Conservation (phyloP, 2,797 vertebrate species). For the Tenualosa ilisha region DNA sequence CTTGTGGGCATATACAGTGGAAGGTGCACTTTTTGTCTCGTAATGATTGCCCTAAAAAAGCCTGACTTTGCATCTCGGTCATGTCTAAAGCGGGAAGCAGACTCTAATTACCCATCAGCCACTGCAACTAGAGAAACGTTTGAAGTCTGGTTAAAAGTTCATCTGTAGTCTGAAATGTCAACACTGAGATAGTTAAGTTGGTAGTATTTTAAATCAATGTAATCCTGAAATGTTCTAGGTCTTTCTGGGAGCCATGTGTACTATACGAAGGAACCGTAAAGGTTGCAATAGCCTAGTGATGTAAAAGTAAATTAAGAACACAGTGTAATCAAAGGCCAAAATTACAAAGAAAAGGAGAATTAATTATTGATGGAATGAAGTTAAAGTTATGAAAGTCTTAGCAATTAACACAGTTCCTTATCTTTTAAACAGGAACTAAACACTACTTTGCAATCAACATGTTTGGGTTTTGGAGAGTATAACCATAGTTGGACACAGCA, state of each 20-base stretch:
- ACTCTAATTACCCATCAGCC: background rate
- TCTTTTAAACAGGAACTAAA: background rate
- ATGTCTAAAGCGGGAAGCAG: background rate
- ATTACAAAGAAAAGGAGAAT: background rate
- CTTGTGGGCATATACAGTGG: background rate
- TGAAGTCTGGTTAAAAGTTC: too few relatives aligned
- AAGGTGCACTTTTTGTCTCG: background rate
- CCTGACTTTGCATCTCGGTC: background rate
- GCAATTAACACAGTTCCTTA: background rate
- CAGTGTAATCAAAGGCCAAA: background rate
- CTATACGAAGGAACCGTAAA: too few relatives aligned
- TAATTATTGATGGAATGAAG: background rate
- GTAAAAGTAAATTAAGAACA: background rate
- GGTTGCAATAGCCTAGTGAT: background rate
- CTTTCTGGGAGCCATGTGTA: background rate
- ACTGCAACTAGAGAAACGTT: background rate
- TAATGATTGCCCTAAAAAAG: background rate
- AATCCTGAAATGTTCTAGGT: background rate
- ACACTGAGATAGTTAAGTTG: background rate
- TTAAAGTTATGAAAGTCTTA: background rate
- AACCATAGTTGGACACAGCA: background rate
- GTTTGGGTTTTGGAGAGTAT: background rate
- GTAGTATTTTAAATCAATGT: background rate
- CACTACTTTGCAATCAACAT: background rate
- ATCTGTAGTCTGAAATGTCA: background rate